A percentile compares a stretch with the other conserved stretches of the same genome.
phyloP scores from a whole-genome alignment of 2,113 vertebrate species.

The Salvelinus sp. region DNA sequence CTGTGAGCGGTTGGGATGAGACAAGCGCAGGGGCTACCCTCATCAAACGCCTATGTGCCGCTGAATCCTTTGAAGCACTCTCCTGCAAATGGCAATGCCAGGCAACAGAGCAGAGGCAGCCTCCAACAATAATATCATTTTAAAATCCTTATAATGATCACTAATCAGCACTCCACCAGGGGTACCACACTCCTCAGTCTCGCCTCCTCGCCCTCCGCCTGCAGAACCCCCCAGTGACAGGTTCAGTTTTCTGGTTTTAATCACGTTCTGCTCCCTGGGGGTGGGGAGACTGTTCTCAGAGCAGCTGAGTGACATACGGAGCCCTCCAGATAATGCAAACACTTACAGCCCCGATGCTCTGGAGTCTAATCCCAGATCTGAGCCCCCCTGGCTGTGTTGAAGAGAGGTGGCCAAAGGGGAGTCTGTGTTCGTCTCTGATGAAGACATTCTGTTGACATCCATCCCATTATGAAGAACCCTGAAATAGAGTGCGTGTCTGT shows the following conservation, averaged over 20 bases:
- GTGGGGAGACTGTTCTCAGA: not conserved
- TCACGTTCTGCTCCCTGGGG: not conserved
- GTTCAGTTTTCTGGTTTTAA: not conserved
- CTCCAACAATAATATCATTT: not conserved
- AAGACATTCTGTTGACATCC: not conserved
- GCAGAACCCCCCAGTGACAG: not conserved
- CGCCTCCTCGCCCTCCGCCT: not conserved
- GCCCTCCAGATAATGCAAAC: too few species aligned
- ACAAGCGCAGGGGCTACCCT: not conserved
- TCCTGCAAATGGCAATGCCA: not conserved
- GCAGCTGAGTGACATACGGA: too few species aligned
- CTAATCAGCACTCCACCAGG: slow-evolving; percentile 1
- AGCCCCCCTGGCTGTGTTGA: too few species aligned
- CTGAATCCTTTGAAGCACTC: not conserved
- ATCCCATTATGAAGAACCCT: not conserved
- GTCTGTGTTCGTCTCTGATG: not conserved
- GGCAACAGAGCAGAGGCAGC: not conserved
- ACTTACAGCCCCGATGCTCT: too few species aligned
- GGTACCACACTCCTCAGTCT: not conserved
- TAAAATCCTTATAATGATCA: not conserved
- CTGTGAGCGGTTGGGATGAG: not conserved
- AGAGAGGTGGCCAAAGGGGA: not conserved
- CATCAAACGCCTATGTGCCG: not conserved
- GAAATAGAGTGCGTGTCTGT: not conserved
- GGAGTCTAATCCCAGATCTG: too few species aligned